Base-by-base conservation (phyloP, 1,140 invertebrate genomes). In the Penaeus indicus region DNA sequence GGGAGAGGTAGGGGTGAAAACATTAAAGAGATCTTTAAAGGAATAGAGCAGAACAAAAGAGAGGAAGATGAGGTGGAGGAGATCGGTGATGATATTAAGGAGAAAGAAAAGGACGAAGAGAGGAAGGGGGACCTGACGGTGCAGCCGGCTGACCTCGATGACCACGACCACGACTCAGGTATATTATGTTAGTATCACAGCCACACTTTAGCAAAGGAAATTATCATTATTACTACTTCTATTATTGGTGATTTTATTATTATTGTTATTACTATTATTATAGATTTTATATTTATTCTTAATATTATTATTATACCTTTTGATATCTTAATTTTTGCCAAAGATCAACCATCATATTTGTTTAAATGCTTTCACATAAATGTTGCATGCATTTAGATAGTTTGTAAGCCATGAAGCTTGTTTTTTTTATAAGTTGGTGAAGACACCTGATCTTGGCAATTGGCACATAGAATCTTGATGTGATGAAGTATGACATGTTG, bases 101-200 rank as follows among this genome's bases (percentile, higher is more conserved):
- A 84, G 60, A 60, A 77, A 61, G 81, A 78, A 38, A 81, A 83
- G n/a, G 69, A 84, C n/a, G 67, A 67, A 42, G 67, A 79, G 19
- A 64, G 62, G 60, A 88, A 88, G 62, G 81, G 87, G 38, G 87
- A 88, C 87, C 81, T 88, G 72, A 88, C 87, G 16, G 87, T 88
- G 63, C 81, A 88, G 72, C 67, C 47, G 7, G 82, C 87, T 18
- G 87, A 88, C 61, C 82, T 84, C 42, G 89, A 90, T 42, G 89
- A 90, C 75, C 85, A 86, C 79, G 89, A 90, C 78, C 89, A 90
- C 81, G 89, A 90, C 85, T 90, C 89, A 90, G 89, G 89, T 90
- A 90, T 90, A 84, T 88, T 88, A 88, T 88, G 87, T 88, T 88
- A 88, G 87, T 88, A 88, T 88, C 87, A 88, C 87, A 88, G 63